Evolutionary conservation across 2,888 invertebrate genomes (phyloP), one percentile per base, ranked within the genome.

Genomic region (Sphecodes monilicornis): DNA sequence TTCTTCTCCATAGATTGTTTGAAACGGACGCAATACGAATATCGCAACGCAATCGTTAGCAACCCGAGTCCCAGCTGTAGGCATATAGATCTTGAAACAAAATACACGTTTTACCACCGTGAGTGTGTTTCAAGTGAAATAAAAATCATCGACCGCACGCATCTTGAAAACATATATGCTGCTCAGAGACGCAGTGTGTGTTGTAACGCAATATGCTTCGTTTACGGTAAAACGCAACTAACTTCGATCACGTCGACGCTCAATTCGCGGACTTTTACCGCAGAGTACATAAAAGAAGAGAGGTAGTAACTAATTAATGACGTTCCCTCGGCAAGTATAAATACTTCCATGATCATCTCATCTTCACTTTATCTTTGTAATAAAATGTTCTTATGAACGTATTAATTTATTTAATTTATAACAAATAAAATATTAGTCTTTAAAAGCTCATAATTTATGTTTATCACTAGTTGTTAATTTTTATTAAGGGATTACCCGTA

Each of bases 251-350:
- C 69, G 81, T 76, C 60, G 32, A 79, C 83, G 83, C 90, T 84
- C 60, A 78, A 81, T 80, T 85, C 83, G 57, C 80, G 70, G 29
- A 87, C 70, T 68, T 89, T 87, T 78, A 78, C 75, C 86, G 73
- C 90, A 82, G 88, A 88, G 88, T 85, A 89, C 90, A 86, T 82
- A 90, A 90, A 86, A 90, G 90, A 90, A 90, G 83, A 90, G 90
- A 90, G 90, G 88, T 78, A 90, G 84, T 39, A 69, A 75, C 29
- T n/a, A 1, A 57, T 36, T 13, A 43, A 68, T 70, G 18, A 39
- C 22, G 36, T 29, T 46, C 18, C 22, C 11, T 32, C n/a, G 1
- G n/a, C 10, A 32, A 16, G 22, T 32, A 32, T 72, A 36, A 68
- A 68, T 68, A 68, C n/a, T 39, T 68, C 5, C 36, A 68, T 11